Evolutionary conservation across 2,888 invertebrate species (phyloP), one percentile per base, ranked within the genome.

Genomic region (Melanostoma mellinum): DNA sequence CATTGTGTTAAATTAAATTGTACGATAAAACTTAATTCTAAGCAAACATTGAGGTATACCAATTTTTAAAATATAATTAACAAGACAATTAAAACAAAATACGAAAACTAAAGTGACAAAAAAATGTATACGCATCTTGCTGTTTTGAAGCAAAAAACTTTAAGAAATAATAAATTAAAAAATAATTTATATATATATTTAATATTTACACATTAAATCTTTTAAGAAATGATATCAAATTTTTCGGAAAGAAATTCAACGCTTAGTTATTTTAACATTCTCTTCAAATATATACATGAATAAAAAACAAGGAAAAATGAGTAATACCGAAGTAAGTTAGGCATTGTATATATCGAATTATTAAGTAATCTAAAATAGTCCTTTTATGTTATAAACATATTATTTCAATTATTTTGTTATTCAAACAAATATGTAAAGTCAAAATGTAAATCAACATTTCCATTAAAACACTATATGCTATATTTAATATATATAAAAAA

Each of bases 71-170:
- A 40, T 40, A 48, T 32, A n/a, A 33, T 52, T 38, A n/a, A 32
- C 30, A 65, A 65, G 58, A 52, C 10, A 44, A 38, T 20, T 38
- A 56, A 50, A 63, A 53, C 61, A 50, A 75, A 60, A n/a, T 38
- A 61, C 32, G 36, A 69, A 48, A 69, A 79, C 69, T 40, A 50
- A 84, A 75, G 79, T 84, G 79, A 84, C 84, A 84, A 84, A 84
- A 67, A 65, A 53, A 79, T 84, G 84, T 84, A 84, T 84, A 84
- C 84, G 84, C 84, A 82, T 78, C 78, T 84, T 82, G 36, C 35
- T 36, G 69, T 69, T 84, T 73, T 61, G 60, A 73, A 65, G 61
- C 68, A 52, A 71, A 50, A 20, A 20, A 20, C 20, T 20, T 20
- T 20, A 20, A 20, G 1, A 20, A 20, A 20, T 20, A 20, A 20